Evolutionary conservation across 2,797 vertebrate genomes (phyloP), one percentile per base, ranked within the genome.

Genomic region (Argya squamiceps): DNA sequence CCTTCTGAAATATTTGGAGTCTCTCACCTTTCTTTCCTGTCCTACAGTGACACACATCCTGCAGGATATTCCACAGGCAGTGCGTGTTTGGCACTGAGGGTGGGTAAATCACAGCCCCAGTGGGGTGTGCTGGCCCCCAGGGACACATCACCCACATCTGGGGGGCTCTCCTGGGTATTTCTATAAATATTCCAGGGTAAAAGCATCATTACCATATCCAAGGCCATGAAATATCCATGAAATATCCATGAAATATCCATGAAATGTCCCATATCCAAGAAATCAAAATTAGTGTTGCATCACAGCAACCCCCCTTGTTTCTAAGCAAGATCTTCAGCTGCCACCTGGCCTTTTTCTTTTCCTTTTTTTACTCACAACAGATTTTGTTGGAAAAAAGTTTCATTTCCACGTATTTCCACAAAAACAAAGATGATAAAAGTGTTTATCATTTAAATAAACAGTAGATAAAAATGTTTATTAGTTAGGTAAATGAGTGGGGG

Each of bases 91-190:
- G 63, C 32, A 14, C 43, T 13, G 43, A 0, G 43, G 27, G 24
- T 0, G 23, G 17, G 5, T 14, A 5, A 47, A 27, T 47, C 44
- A 0, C 43, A 18, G 12, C 26, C 46, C 43, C 65, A 3, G 46
- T 7, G 46, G 29, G 18, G 5, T 22, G 20, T 15, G 32, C 32
- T 32, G 32, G 10, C 65, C 7, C 46, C 65, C 65, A 50, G 47
- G 47, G 47, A 39, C 47, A 32, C 67, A 3, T 0, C 46, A 21
- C 36, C 47, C 47, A 5, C 47, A 13, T 0, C 34, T 8, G 8
- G 27, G 27, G 21, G 29, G 16, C 37, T n/a, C 49, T 12, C 37
- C 0, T 3, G 10, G 37, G 1, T 6, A 9, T 43, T 43, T 4
- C 50, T 30, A 20, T n/a, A 6, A 30, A 1, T 9, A 20, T 20